Conservation (phyloP, 1,140 invertebrate genomes). For the Chironomus tepperi region DNA sequence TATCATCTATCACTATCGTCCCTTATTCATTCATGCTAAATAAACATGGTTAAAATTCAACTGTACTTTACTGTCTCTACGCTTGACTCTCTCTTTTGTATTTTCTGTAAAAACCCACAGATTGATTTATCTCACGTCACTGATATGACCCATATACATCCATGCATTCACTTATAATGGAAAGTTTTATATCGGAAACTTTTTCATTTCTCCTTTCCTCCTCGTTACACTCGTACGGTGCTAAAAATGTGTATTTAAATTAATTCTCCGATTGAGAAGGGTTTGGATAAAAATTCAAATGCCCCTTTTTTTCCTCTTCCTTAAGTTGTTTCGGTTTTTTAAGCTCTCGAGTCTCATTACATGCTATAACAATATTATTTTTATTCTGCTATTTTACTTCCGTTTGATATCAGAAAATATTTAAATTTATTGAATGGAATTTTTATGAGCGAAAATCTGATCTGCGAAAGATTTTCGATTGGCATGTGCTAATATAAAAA, state of each 20-base stretch:
- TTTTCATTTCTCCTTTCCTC: neutral
- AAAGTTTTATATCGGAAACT: too few relatives aligned
- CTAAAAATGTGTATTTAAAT: conserved; percentile 3
- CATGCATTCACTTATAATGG: too few relatives aligned
- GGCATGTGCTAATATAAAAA: too few relatives aligned
- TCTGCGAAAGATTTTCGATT: too few relatives aligned
- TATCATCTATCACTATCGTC: neutral
- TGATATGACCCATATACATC: neutral
- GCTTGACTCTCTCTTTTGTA: neutral
- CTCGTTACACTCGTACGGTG: neutral
- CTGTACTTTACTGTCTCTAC: neutral
- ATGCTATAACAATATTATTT: conserved; percentile 3
- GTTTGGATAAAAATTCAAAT: neutral
- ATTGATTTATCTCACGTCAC: conserved; percentile 1
- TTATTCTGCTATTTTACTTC: neutral
- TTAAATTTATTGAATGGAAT: too few relatives aligned
- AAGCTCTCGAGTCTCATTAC: neutral
- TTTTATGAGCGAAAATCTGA: too few relatives aligned
- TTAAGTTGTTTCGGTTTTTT: neutral
- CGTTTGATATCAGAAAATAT: neutral
- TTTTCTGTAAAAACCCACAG: neutral
- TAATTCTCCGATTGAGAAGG: neutral
- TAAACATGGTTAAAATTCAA: neutral
- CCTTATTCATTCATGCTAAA: conserved; percentile 1
- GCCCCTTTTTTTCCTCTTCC: neutral